Base-by-base conservation (phyloP, 2,888 invertebrate genomes). In the Odontothrips loti region DNA sequence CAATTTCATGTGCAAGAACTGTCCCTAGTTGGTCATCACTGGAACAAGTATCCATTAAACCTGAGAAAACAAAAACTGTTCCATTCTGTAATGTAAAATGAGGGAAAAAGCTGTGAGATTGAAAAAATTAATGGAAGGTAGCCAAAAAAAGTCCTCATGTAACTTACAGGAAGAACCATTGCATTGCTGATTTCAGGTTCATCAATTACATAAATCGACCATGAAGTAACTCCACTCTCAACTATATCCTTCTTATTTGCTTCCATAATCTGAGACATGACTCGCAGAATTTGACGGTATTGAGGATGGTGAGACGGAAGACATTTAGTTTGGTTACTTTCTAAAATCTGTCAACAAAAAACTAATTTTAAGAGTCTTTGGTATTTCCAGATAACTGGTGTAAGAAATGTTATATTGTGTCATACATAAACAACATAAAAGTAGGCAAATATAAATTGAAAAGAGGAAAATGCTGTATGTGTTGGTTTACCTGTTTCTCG, bases 1-100 rank as follows among this genome's bases (percentile, higher is more conserved):
- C 88, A 87, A 92, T 90, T 86, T 92, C 91, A 85, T 92, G 91
- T 12, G 89, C 89, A 79, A 92, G 84, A 79, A 91, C 86, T 47
- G 89, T 86, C 63, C 88, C 90, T 47, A 92, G 86, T 84, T 91
- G 90, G 85, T 91, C 90, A 48, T 89, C 88, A 83, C 87, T 88
- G 81, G 86, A 86, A 80, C 88, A 87, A 34, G 89, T 84, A 1
- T 89, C 85, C 48, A 92, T 84, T 84, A 90, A 86, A 23, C 91
- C 91, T 80, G 88, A 86, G 83, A 88, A 89, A 1, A 91, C 89
- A 85, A 91, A 90, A 80, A 92, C 90, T 84, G 90, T 58, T 20
- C 58, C 34, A 43, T 12, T 58, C 58, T 58, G 17, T 58, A 15
- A 11, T 17, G 6, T 58, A 15, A 58, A 58, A 2, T 8, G 9